Conservation (phyloP, 2,797 vertebrate species). For the Neosalanx taihuensis region DNA sequence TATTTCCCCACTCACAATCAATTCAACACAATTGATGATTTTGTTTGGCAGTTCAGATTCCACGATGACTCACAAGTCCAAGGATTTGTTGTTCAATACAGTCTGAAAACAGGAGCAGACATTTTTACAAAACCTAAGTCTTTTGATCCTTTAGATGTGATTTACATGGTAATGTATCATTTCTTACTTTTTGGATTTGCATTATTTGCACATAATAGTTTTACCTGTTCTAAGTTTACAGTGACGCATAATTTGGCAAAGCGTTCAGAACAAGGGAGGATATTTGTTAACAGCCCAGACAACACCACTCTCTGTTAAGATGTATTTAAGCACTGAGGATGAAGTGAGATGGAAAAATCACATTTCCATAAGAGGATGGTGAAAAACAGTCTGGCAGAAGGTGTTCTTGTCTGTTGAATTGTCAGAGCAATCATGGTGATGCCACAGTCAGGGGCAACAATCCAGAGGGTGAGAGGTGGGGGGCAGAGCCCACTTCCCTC, state of each 20-base stretch:
- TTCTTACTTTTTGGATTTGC: constrained; percentile 6
- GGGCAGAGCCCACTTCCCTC: constrained; percentile 61
- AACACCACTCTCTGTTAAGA: constrained; percentile 64
- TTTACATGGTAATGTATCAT: constrained; percentile 43
- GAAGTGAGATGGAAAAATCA: constrained; percentile 74
- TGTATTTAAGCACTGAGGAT: constrained; percentile 71
- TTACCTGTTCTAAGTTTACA: constrained; percentile 47
- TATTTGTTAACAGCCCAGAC: constrained; percentile 69
- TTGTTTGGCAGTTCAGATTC: constrained; percentile 2
- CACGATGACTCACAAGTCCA: constrained; percentile 5
- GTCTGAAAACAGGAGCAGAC: background rate
- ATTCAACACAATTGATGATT: constrained; percentile 24
- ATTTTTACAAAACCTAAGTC: constrained; percentile 23
- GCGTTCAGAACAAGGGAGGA: constrained; percentile 62
- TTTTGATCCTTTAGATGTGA: constrained; percentile 49
- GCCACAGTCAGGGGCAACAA: constrained; percentile 58
- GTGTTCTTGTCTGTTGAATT: constrained; percentile 58
- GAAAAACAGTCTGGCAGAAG: constrained; percentile 70
- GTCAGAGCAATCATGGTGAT: constrained; percentile 66
- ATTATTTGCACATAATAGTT: constrained; percentile 47
- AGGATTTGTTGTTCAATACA: background rate
- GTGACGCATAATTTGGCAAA: constrained; percentile 52
- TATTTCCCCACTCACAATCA: constrained; percentile 35
- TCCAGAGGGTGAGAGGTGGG: constrained; percentile 20
- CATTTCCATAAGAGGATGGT: constrained; percentile 74